phyloP scores from a whole-genome alignment of 2,888 invertebrate species.

The Phoronis australis region DNA sequence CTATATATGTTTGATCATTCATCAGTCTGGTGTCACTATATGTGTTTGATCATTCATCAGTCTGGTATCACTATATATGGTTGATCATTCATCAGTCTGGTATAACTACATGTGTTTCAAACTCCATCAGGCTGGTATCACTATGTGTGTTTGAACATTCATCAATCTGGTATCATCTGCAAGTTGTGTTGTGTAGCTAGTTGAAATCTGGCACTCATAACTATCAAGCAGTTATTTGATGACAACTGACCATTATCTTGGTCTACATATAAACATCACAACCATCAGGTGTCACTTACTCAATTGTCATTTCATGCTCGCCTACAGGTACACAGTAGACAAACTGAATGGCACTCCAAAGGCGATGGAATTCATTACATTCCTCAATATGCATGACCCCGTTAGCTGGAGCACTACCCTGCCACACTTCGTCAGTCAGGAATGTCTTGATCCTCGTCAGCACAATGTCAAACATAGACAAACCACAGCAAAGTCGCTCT shows the following conservation, averaged over 20 bases:
- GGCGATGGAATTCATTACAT: constrained; percentile 87
- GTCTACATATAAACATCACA: background rate
- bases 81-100: too few relatives aligned
- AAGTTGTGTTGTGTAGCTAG: too few relatives aligned
- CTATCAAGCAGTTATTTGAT: too few relatives aligned
- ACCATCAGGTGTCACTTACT: constrained; percentile 61
- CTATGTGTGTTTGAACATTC: too few relatives aligned
- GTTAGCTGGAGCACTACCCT: constrained; percentile 74
- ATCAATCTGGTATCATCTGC: too few relatives aligned
- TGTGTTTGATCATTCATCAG: too few relatives aligned
- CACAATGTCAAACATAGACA: constrained; percentile 95
- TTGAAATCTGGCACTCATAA: too few relatives aligned
- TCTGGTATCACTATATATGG: too few relatives aligned
- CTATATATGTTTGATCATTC: background rate
- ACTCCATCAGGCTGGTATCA: too few relatives aligned
- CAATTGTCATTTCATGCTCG: constrained; percentile 92
- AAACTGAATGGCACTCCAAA: constrained; percentile 98
- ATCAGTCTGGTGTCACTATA: too few relatives aligned
- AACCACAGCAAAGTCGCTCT: constrained; percentile 93
- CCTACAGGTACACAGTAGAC: constrained; percentile 95
- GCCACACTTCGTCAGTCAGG: constrained; percentile 69
- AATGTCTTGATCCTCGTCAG: constrained; percentile 79
- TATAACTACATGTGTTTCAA: too few relatives aligned
- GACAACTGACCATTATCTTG: too few relatives aligned
- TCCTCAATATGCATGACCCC: constrained; percentile 95